Conservation (phyloP, 1,140 invertebrate species). For the Popillia japonica region DNA sequence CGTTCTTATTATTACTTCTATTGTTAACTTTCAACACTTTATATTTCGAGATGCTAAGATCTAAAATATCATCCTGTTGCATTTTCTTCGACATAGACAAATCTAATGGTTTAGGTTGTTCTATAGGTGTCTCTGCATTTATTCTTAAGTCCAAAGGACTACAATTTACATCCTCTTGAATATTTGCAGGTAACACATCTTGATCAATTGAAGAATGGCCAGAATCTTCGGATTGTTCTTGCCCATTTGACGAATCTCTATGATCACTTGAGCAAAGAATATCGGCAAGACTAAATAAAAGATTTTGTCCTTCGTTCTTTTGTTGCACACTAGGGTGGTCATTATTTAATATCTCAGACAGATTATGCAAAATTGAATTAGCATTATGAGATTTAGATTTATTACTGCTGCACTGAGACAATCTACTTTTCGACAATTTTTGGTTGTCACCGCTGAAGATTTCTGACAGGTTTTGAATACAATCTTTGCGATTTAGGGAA, state of each 20-base stretch:
- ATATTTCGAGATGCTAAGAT: not conserved
- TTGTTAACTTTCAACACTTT: not conserved
- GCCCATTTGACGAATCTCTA: constrained; percentile 1
- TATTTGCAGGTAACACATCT: constrained; percentile 28
- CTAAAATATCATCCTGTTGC: constrained; percentile 2
- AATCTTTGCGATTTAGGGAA: not conserved
- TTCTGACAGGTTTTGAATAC: not conserved
- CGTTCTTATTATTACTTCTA: not conserved
- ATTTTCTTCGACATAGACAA: constrained; percentile 41
- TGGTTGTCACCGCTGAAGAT: not conserved
- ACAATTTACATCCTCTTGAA: constrained; percentile 36
- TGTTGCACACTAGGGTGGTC: constrained; percentile 40
- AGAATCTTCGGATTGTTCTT: constrained; percentile 41
- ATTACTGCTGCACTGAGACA: constrained; percentile 10
- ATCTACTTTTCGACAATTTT: constrained; percentile 18
- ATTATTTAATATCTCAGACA: constrained; percentile 42
- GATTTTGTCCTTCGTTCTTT: constrained; percentile 43
- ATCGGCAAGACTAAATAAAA: constrained; percentile 41
- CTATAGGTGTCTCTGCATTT: constrained; percentile 17
- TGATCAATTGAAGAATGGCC: constrained; percentile 46
- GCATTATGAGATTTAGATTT: constrained; percentile 36
- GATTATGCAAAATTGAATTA: constrained; percentile 38
- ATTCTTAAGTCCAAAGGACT: constrained; percentile 43
- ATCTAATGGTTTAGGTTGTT: constrained; percentile 41
- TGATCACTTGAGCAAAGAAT: constrained; percentile 36